phyloP scores from a whole-genome alignment of 2,797 vertebrate genomes.

The Alexandromys oeconomus region DNA sequence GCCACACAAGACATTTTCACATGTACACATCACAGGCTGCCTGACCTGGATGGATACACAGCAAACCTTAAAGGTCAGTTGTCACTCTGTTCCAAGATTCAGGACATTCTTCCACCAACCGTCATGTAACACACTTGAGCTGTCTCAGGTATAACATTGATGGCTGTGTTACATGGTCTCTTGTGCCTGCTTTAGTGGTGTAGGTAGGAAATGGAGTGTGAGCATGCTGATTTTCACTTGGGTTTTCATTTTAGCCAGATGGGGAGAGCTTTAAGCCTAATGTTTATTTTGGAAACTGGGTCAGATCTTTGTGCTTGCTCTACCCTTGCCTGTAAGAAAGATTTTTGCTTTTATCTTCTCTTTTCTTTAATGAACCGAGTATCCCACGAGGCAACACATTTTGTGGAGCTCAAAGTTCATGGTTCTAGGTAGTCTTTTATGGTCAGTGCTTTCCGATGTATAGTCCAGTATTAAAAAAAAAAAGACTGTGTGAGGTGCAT shows the following conservation, averaged over 20 bases:
- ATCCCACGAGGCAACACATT: constrained; percentile 54
- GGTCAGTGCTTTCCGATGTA: constrained; percentile 47
- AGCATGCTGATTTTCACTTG: constrained; percentile 58
- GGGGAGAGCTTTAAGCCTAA: constrained; percentile 57
- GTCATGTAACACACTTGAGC: background rate
- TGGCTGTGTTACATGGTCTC: background rate
- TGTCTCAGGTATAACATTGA: background rate
- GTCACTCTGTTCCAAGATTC: background rate
- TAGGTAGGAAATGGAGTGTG: constrained; percentile 61
- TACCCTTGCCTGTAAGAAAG: constrained; percentile 68
- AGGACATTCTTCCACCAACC: background rate
- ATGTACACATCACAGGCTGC: background rate
- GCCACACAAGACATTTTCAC: background rate
- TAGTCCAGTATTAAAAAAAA: constrained; percentile 17
- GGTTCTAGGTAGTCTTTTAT: constrained; percentile 15
- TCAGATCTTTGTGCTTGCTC: constrained; percentile 67
- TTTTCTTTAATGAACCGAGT: constrained; percentile 48
- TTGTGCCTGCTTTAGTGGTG: constrained; percentile 9
- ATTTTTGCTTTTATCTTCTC: background rate
- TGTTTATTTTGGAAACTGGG: constrained; percentile 65
- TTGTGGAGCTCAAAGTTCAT: constrained; percentile 52
- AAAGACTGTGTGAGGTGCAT: background rate
- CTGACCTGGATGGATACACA: background rate
- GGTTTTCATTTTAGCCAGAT: constrained; percentile 73
- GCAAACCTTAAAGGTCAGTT: background rate